Evolutionary conservation across 23 tunicate genomes (phyloP), one percentile per base, ranked within the genome.

Genomic region (Phallusia fumigata): DNA sequence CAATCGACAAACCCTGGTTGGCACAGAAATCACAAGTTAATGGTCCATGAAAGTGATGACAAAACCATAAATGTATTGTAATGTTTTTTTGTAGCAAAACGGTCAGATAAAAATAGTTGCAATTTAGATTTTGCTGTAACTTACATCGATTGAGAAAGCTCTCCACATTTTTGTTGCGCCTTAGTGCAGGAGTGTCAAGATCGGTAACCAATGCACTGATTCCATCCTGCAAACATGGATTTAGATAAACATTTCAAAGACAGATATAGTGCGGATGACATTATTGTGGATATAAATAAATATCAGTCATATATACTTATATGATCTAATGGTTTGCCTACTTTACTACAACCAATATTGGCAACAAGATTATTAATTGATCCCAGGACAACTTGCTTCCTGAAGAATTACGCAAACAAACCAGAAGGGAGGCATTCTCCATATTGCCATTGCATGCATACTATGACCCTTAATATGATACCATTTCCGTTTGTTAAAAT

Each of bases 121-220:
- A 15, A 22, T 75, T 73, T 73, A 28, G 8, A 75, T 32, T 75
- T 34, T 75, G 44, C 26, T 16, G 74, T 0, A n/a, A 77, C 98
- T 85, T 85, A 94, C 98, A 94, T 89, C 98, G 77, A 40, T 89
- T 89, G 0, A 94, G 79, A 89, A 94, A 94, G 35, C 92, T 87
- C 65, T 94, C 98, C 32, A 94, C 94, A 94, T 94, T 94, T 82
- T 94, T 94, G 49, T 94, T 94, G 79, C 89, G 82, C 77, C 88
- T 74, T 35, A 94, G 74, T 16, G 93, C 94, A 49, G 98, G 94
- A 44, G 90, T 83, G 69, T 94, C 88, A 19, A 94, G 86, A 78
- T 94, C 98, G 0, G 93, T 85, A 21, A 89, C 89, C 74, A 94
- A 78, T 11, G 98, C 98, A 78, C 78, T 85, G 73, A 94, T 80